Conservation (phyloP, 2,113 vertebrate species). For the Eptesicus fuscus region DNA sequence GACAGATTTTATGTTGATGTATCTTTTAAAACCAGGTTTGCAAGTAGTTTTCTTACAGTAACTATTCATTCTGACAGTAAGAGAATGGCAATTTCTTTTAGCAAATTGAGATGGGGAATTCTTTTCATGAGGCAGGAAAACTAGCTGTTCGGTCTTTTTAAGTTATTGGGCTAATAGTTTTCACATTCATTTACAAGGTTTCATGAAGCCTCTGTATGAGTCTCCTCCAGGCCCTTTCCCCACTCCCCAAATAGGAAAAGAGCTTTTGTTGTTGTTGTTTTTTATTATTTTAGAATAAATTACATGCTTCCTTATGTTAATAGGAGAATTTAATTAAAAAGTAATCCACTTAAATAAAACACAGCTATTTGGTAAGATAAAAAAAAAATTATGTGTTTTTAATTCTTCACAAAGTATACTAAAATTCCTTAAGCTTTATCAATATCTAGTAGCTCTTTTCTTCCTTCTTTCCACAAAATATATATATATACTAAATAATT, state of each 20-base stretch:
- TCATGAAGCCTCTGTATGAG: background rate
- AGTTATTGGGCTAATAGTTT: background rate
- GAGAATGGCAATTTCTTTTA: background rate
- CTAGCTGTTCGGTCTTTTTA: background rate
- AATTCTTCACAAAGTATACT: constrained; percentile 26
- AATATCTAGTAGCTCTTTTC: background rate
- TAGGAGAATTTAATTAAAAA: constrained; percentile 31
- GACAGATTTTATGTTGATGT: background rate
- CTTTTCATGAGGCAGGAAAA: constrained; percentile 12
- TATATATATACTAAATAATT: background rate
- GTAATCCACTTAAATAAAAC: constrained; percentile 42
- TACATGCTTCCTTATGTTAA: background rate
- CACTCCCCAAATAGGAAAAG: background rate
- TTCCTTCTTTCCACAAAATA: background rate
- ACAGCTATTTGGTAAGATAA: constrained; percentile 2
- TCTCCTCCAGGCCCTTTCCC: background rate
- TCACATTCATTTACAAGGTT: constrained; percentile 4
- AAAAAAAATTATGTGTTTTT: background rate
- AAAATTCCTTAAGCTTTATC: background rate
- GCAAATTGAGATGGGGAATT: background rate
- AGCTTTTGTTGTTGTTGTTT: background rate
- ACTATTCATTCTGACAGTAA: background rate
- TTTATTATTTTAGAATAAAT: constrained; percentile 48
- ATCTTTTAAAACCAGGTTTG: background rate
- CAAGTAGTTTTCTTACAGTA: background rate